These are phyloP conservation scores for Athalia cordata DNA, from an alignment of 2,888 invertebrate genomes.

Conservation along the genomic window DNA sequence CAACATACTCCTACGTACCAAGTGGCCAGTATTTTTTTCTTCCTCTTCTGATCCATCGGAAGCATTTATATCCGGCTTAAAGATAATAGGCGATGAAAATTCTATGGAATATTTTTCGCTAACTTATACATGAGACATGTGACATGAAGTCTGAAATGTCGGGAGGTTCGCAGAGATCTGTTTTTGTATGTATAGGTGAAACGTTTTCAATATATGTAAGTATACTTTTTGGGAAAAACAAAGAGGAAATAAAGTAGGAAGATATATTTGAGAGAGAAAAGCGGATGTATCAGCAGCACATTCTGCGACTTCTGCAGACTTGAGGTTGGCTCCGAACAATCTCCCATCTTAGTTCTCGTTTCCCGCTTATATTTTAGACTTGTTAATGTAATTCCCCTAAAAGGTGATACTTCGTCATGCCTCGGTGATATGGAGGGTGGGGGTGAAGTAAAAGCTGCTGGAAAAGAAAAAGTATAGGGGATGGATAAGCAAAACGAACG, in stretches of 20 bases:
- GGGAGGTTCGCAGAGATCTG: not conserved
- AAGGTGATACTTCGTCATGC: constrained; percentile 48
- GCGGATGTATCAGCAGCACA: constrained; percentile 4
- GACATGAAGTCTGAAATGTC: no score
- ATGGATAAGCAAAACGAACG: constrained; percentile 9
- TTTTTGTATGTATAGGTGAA: not conserved
- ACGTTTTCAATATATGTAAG: constrained; percentile 8
- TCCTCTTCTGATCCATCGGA: no score
- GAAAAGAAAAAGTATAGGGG: constrained; percentile 16
- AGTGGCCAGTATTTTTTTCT: no score
- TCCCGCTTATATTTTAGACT: constrained; percentile 52
- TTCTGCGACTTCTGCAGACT: constrained; percentile 1
- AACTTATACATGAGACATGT: no score
- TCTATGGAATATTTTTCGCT: no score
- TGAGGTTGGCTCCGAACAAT: constrained; percentile 29
- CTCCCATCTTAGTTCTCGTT: constrained; percentile 28
- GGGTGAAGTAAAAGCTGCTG: not conserved
- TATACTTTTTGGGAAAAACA: constrained; percentile 22
- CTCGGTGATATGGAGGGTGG: constrained; percentile 21
- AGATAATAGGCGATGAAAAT: no score
- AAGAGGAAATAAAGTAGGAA: constrained; percentile 14
- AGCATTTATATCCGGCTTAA: no score
- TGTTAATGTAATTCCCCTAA: constrained; percentile 57
- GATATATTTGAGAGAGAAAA: constrained; percentile 23
- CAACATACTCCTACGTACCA: no score